These are phyloP conservation scores for Helicoverpa assulta DNA, from an alignment of 2,888 invertebrate genomes.

Conservation along the genomic window DNA sequence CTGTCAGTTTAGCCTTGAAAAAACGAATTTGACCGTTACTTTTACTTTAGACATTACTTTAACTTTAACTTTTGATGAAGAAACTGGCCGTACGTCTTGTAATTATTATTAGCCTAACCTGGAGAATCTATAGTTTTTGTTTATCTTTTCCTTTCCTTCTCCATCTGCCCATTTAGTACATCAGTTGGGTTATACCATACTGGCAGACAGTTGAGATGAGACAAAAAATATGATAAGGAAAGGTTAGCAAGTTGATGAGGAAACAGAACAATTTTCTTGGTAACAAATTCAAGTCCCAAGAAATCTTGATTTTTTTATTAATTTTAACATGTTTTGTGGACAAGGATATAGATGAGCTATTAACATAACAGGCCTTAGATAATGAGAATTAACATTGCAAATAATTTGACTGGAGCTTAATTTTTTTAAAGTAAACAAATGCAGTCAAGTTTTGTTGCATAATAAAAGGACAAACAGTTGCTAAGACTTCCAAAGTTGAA, in stretches of 20 bases:
- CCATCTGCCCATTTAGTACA: background rate
- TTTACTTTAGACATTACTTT: no score
- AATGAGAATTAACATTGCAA: background rate
- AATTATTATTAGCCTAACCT: background rate
- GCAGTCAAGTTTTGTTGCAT: background rate
- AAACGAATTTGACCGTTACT: no score
- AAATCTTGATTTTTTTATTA: background rate
- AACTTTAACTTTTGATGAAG: no score
- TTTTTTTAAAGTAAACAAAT: background rate
- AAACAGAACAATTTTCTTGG: background rate
- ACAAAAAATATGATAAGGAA: background rate
- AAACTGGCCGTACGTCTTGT: no score
- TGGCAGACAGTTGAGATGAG: background rate
- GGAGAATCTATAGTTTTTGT: background rate
- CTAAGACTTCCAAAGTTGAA: slow-evolving; percentile 6
- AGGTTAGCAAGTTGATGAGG: background rate
- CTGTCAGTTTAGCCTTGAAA: no score
- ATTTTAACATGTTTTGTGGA: background rate
- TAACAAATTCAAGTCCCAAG: no score
- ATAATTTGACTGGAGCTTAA: background rate
- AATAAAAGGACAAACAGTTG: slow-evolving; percentile 7
- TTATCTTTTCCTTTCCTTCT: background rate
- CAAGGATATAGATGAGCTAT: background rate
- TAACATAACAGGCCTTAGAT: background rate
- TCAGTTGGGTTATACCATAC: background rate